A percentile compares a stretch with the other conserved stretches of the same genome.
Conservation (phyloP, 2,888 invertebrate genomes). For the Cryptocheilus praepositus region DNA sequence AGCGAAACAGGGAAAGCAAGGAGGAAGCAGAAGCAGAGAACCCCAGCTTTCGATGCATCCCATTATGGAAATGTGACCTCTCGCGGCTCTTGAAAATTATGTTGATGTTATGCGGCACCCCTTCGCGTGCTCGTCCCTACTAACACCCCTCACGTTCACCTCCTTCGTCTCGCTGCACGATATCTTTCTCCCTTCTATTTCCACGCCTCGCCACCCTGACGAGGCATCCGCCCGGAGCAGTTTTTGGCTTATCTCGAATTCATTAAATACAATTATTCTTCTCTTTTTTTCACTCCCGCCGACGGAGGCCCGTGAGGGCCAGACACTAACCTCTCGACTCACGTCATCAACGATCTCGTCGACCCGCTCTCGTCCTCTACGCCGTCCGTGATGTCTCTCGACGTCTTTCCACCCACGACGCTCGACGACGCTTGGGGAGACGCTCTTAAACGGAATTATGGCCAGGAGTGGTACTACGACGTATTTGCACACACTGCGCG, state of each 20-base stretch:
- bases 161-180: slow-evolving; percentile 12
- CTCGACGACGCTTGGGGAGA: slow-evolving; percentile 23
- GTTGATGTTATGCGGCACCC: slow-evolving; percentile 68
- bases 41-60: slow-evolving; percentile 67
- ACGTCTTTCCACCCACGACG: slow-evolving; percentile 30
- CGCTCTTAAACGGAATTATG: slow-evolving; percentile 50
- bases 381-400: slow-evolving; percentile 1
- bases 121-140: slow-evolving; percentile 31
- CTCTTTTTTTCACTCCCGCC: slow-evolving; percentile 24
- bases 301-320: slow-evolving; percentile 6
- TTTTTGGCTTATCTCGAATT: slow-evolving; percentile 63
- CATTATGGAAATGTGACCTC: slow-evolving; percentile 69
- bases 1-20: slow-evolving; percentile 5
- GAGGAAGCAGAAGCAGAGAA: slow-evolving; percentile 18
- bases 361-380: slow-evolving; percentile 5
- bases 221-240: slow-evolving; percentile 34
- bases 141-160: slow-evolving; percentile 26
- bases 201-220: slow-evolving; percentile 5
- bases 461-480: slow-evolving; percentile 30
- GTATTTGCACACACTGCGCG: slow-evolving; percentile 25
- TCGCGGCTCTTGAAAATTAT: slow-evolving; percentile 68
- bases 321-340: slow-evolving; percentile 8
- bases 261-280: slow-evolving; percentile 66
- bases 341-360: neutral
- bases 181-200: slow-evolving; percentile 27